Percentiles rank a stretch among this genome's conserved stretches.
Conservation (phyloP, 2,113 vertebrate species). For the Trematomus loennbergii region DNA sequence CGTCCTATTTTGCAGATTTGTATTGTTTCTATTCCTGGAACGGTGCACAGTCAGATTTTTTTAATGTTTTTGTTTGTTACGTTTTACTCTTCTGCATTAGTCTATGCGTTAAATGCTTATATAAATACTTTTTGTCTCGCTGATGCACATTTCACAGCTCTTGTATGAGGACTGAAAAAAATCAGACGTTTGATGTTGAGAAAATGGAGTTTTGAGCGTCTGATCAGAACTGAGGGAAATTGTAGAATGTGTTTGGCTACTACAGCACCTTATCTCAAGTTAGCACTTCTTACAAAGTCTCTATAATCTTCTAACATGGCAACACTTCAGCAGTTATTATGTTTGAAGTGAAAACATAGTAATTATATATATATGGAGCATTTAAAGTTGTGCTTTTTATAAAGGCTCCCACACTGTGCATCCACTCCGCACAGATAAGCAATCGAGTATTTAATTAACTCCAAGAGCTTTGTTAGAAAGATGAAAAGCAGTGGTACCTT, state of each 20-base stretch:
- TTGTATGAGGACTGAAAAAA: conserved; percentile 21
- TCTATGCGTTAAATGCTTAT: conserved; percentile 37
- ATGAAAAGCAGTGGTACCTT: conserved; percentile 21
- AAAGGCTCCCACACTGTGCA: conserved; percentile 30
- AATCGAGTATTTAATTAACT: conserved; percentile 45
- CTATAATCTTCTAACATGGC: conserved; percentile 60
- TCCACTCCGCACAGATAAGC: conserved; percentile 42
- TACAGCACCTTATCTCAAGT: conserved; percentile 52
- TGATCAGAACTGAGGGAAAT: conserved; percentile 24
- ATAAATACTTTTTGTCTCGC: conserved; percentile 29
- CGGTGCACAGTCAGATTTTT: conserved; percentile 41
- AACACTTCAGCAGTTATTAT: conserved; percentile 34
- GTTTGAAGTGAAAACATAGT: conserved; percentile 37
- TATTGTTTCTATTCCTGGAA: conserved; percentile 60
- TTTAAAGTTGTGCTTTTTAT: conserved; percentile 55
- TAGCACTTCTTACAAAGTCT: conserved; percentile 47
- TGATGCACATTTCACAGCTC: conserved; percentile 32
- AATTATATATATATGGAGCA: conserved; percentile 27
- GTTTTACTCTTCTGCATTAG: conserved; percentile 4
- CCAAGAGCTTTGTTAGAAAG: conserved; percentile 23
- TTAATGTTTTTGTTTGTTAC: conserved; percentile 17
- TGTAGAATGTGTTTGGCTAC: conserved; percentile 34
- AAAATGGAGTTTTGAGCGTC: conserved; percentile 6
- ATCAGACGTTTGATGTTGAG: not conserved
- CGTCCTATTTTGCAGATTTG: conserved; percentile 63